Evolutionary conservation across 53 echinoderm and acorn worm genomes (phyloP), one percentile per base, ranked within the genome.

Genomic region (Echinarachnius parma): DNA sequence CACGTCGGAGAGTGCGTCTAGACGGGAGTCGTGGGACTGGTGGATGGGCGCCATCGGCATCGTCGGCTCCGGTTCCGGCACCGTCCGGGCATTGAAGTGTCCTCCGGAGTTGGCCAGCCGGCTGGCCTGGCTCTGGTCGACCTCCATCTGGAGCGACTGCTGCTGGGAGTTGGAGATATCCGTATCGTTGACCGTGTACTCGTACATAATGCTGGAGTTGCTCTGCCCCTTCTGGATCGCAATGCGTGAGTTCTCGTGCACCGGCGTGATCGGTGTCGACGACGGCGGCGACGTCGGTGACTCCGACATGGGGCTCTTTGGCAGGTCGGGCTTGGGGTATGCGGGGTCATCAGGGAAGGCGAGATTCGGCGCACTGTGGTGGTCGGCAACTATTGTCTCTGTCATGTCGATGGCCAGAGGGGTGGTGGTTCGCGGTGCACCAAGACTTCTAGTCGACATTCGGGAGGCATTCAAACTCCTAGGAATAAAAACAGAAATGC

Each of bases 371-470:
- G 94, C 90, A 53, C 89, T 94, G 61, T 88, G 94, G 48, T 90
- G 90, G 63, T 98, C 98, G 1, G 84, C 64, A 3, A 92, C 88
- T 37, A 83, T 81, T 26, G 85, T 88, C 68, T 98, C 98, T 19
- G 98, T 86, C 86, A 91, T 77, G 76, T 92, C 88, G 32, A 98
- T 85, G 21, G 91, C 85, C 37, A 98, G 82, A 1, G 98, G 98
- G 30, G 98, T 98, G 34, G 98, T 98, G 27, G 98, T 98, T 9
- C 98, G 63, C 3, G 98, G 98, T 1, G 98, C 98, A 48, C 98
- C 98, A 3, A 98, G 83, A 55, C 98, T 98, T 48, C 98, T 75
- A 53, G 98, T 84, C 28, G 98, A 98, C 36, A 92, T 86, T 35
- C 98, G 78, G 27, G 98, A 86, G 32, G 90, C 79, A 75, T 90